Base-by-base conservation (phyloP, 2,888 invertebrate species). In the Megastigmus dorsalis region DNA sequence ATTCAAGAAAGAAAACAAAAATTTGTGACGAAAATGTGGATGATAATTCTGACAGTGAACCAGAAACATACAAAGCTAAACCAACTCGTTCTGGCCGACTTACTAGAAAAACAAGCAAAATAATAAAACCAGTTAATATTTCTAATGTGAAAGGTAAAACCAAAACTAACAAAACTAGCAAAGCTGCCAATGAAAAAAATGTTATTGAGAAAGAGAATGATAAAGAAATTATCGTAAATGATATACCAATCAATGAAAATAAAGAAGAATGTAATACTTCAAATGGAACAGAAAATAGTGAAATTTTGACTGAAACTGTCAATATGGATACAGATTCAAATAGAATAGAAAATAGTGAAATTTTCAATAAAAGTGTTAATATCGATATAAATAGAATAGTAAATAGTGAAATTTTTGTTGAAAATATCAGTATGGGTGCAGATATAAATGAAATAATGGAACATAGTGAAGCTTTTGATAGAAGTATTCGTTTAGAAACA, bases 11-110 rank as follows among this genome's bases (percentile, higher is more conserved):
- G 43, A 50, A 33, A 23, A 28, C 13, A 45, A n/a, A n/a, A n/a
- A n/a, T n/a, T 26, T 48, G 6, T 5, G 20, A 43, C 10, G 38
- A 57, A 18, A 43, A 26, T 63, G n/a, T n/a, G 7, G 36, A 60
- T n/a, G 68, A 76, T 9, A 80, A 82, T 60, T 77, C 80, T 2
- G 83, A 85, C n/a, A 82, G 83, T 48, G 84, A 84, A 30, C 75
- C 79, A 1, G 82, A 86, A 79, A 65, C 85, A 20, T 86, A 86
- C 66, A 80, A 83, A 66, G 81, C 86, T 13, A 85, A 88, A 79
- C 88, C 88, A 20, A 89, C 89, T 3, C 84, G 89, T 76, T 89
- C 88, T 1, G 89, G 89, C 5, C 83, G 89, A 76, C 77, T 86
- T 45, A 88, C 89, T 1, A 59, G 54, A 66, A 89, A 88, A 81